Conservation (phyloP, 2,113 vertebrate species). For the Elgaria multicarinata region DNA sequence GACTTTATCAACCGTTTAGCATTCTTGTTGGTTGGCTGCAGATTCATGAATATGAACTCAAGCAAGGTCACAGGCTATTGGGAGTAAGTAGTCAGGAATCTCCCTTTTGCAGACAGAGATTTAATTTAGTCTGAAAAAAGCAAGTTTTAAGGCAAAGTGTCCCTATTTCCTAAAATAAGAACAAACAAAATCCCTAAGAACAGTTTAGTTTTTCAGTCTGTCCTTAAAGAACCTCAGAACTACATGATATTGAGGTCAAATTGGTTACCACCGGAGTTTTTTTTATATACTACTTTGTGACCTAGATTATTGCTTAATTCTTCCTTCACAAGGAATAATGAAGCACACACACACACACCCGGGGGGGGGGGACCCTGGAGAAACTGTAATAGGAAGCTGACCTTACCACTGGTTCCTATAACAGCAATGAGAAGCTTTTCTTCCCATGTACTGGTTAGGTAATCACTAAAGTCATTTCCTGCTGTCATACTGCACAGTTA, state of each 20-base stretch:
- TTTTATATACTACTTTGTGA: not conserved
- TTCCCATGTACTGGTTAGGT: not conserved
- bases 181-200: not conserved
- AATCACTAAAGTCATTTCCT: not conserved
- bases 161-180: not conserved
- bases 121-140: not conserved
- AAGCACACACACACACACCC: no score
- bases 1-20: not conserved
- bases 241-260: not conserved
- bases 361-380: no score
- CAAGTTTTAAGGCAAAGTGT: not conserved
- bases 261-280: not conserved
- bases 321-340: not conserved
- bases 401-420: not conserved
- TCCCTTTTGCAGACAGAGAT: not conserved
- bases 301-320: not conserved
- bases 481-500: not conserved
- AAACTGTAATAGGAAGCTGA: not conserved
- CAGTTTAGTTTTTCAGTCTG: not conserved
- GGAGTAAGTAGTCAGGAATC: not conserved
- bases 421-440: not conserved
- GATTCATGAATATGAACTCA: not conserved
- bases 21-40: not conserved
- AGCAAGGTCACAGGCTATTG: not conserved
- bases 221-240: not conserved